phyloP scores from a whole-genome alignment of 2,888 invertebrate species.

The Acanthoscelides obtectus region DNA sequence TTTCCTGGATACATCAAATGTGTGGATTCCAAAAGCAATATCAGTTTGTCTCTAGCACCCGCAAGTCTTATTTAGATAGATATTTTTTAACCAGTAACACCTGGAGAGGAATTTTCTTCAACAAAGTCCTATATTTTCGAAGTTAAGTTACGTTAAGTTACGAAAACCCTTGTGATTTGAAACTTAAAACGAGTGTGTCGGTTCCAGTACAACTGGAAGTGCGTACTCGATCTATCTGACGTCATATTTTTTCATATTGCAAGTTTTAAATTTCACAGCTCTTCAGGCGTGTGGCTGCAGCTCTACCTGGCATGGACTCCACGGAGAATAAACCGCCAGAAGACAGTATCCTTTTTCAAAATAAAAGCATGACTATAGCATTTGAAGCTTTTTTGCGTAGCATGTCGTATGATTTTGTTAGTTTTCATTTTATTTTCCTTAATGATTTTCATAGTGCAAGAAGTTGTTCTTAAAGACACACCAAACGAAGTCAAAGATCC shows the following conservation, averaged over 20 bases:
- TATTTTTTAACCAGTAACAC: too few relatives aligned
- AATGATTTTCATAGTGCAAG: slow-evolving; percentile 81
- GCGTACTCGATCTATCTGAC: too few relatives aligned
- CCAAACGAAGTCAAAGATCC: slow-evolving; percentile 91
- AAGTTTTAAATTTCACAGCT: slow-evolving; percentile 58
- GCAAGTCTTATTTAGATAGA: too few relatives aligned
- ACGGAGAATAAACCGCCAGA: slow-evolving; percentile 92
- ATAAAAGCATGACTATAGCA: slow-evolving; percentile 14
- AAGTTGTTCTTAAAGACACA: slow-evolving; percentile 95
- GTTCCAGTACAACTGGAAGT: too few relatives aligned
- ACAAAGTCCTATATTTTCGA: too few relatives aligned
- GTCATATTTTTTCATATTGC: neutral
- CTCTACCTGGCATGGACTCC: slow-evolving; percentile 97
- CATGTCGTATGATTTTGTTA: slow-evolving; percentile 13
- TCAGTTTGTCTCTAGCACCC: too few relatives aligned
- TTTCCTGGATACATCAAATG: too few relatives aligned
- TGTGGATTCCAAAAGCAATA: too few relatives aligned
- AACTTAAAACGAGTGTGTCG: too few relatives aligned
- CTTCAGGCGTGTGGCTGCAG: slow-evolving; percentile 96
- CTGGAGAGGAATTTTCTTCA: too few relatives aligned
- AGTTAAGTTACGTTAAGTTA: too few relatives aligned
- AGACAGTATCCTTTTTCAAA: slow-evolving; percentile 84
- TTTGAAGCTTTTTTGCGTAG: slow-evolving; percentile 15
- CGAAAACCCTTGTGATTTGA: too few relatives aligned
- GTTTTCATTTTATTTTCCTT: slow-evolving; percentile 14